These are phyloP conservation scores for Dysmachus trigonus DNA, from an alignment of 2,888 invertebrate genomes.

Conservation along the genomic window DNA sequence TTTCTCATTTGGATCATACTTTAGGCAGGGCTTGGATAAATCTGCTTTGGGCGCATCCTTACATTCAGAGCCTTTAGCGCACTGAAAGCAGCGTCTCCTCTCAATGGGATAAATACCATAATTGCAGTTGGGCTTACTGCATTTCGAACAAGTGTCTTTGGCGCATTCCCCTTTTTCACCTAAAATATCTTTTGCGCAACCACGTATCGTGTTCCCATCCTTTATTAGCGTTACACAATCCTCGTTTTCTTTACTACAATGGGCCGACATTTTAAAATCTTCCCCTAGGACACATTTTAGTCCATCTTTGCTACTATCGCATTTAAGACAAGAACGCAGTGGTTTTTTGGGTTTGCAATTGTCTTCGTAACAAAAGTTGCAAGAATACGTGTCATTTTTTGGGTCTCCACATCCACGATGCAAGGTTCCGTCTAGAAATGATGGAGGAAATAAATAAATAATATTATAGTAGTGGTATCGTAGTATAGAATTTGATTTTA, in stretches of 20 bases:
- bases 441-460: too few species aligned
- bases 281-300: background rate
- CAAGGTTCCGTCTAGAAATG: background rate
- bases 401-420: constrained; percentile 37
- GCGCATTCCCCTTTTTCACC: background rate
- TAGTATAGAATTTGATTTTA: background rate
- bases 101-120: constrained; percentile 55
- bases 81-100: constrained; percentile 58
- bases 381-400: background rate
- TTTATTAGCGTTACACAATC: background rate
- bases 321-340: background rate
- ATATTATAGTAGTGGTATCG: too few species aligned
- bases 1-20: constrained; percentile 45
- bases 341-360: background rate
- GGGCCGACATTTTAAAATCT: background rate
- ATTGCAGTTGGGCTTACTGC: constrained; percentile 52
- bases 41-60: background rate
- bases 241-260: background rate
- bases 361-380: background rate
- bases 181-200: background rate
- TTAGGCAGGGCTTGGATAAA: constrained; percentile 47
- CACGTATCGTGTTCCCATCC: background rate
- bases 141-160: background rate
- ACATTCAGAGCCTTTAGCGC: constrained; percentile 44
- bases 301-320: background rate